These are phyloP conservation scores for Galeruca laticollis DNA, from an alignment of 2,888 invertebrate genomes.

Conservation along the genomic window DNA sequence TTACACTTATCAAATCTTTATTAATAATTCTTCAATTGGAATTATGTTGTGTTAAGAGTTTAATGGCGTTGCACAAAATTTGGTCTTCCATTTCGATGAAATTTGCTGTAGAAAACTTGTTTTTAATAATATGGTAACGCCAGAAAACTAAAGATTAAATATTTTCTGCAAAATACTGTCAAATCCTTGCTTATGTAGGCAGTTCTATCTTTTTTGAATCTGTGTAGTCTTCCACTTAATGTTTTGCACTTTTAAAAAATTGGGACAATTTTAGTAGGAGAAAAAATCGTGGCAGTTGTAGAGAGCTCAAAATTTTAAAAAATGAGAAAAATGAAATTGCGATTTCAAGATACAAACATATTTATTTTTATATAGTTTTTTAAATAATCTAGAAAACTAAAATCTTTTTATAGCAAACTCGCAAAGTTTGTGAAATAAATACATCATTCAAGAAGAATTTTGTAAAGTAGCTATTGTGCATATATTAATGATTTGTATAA, in stretches of 20 bases:
- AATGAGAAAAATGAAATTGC: too few relatives aligned
- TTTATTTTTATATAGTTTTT: too few relatives aligned
- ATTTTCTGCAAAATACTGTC: background rate
- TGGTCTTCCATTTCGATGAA: conserved; percentile 7
- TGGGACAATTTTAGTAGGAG: background rate
- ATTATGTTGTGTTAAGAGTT: background rate
- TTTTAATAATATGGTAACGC: background rate
- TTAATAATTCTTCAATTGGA: too few relatives aligned
- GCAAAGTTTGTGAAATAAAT: too few relatives aligned
- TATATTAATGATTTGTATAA: too few relatives aligned
- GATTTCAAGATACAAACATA: too few relatives aligned
- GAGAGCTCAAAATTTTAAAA: too few relatives aligned
- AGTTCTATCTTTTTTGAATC: background rate
- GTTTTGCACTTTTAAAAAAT: background rate
- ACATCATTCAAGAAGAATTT: too few relatives aligned
- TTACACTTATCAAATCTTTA: too few relatives aligned
- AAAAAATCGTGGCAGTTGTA: background rate
- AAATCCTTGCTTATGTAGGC: background rate
- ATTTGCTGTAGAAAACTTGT: background rate
- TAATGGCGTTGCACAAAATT: conserved; percentile 5
- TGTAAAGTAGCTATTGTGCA: too few relatives aligned
- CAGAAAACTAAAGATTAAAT: background rate
- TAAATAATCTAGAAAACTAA: too few relatives aligned
- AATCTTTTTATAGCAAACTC: too few relatives aligned
- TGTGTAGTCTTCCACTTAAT: background rate